Evolutionary conservation across 2,888 invertebrate genomes (phyloP), one percentile per base, ranked within the genome.

Genomic region (Geophilus truncorum): DNA sequence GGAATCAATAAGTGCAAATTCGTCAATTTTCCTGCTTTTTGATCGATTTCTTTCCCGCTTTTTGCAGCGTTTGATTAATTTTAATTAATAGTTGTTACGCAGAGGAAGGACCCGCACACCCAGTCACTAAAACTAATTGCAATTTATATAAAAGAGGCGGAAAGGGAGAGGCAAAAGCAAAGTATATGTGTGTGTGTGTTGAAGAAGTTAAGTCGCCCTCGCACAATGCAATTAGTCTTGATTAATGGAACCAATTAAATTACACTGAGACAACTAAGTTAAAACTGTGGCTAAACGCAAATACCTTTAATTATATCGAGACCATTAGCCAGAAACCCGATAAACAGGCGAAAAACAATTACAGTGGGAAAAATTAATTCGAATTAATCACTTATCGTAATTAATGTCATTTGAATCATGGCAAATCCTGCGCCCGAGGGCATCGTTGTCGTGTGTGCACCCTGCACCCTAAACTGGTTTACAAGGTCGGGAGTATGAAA

Each of bases 191-290:
- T 12, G 45, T 7, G 45, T 18, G 45, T 15, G 45, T n/a, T n/a
- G 25, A 23, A 23, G 9, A 62, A 28, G 62, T 62, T 62, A 62
- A 62, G 62, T 62, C 62, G 62, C 62, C 23, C 25, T 12, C 62
- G 25, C 25, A 62, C 23, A 62, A 62, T 62, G 62, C 62, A 62
- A 62, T 62, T 62, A 62, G 62, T 9, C 62, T 62, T 62, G 62
- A 62, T 62, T 62, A 62, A 62, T 62, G 62, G 28, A 62, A 62
- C 62, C 62, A 25, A 62, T 62, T 62, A 23, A 62, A 62, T 62
- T 62, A 62, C 62, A 62, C 15, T 25, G 15, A 62, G 25, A 62
- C 62, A 62, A 62, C 62, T 25, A 62, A 62, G 62, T 62, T 23
- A 62, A 62, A 62, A 62, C 25, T 62, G 62, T 9, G 62, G 62